These are phyloP conservation scores for Amiota mariae DNA, from an alignment of 2,888 invertebrate species.

Conservation along the genomic window DNA sequence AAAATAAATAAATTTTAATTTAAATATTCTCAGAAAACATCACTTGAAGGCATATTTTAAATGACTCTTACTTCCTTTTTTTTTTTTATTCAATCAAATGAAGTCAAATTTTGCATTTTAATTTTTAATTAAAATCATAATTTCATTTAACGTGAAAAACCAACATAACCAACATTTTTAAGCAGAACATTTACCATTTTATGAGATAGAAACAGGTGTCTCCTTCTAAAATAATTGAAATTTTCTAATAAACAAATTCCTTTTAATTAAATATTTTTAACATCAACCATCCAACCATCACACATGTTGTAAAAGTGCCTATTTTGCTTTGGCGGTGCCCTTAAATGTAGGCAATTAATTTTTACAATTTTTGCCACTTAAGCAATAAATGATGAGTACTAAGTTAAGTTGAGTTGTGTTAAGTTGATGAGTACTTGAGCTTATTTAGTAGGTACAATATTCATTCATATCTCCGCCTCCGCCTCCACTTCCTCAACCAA, in stretches of 20 bases:
- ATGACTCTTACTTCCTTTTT: too few relatives aligned
- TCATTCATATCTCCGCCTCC: neutral
- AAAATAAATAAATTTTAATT: too few relatives aligned
- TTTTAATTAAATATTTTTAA: neutral
- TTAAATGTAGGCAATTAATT: neutral
- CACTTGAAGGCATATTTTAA: too few relatives aligned
- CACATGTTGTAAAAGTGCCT: neutral
- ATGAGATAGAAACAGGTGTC: conserved; percentile 17
- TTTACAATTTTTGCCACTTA: conserved; percentile 10
- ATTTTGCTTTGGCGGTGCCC: neutral
- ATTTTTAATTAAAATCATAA: neutral
- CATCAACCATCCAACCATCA: neutral
- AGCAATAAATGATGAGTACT: conserved; percentile 6
- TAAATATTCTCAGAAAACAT: too few relatives aligned
- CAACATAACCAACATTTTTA: neutral
- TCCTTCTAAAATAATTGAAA: neutral
- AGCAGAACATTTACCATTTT: neutral
- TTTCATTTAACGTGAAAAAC: too few relatives aligned
- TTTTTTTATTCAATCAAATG: too few relatives aligned
- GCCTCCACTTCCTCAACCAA: neutral
- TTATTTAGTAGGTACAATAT: neutral
- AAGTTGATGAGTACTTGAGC: neutral
- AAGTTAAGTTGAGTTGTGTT: too few relatives aligned
- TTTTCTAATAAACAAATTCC: neutral
- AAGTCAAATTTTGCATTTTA: too few relatives aligned